Percentiles rank a stretch among this genome's conserved stretches.
Conservation (phyloP, 1,140 invertebrate genomes). For the Capitella teleta region DNA sequence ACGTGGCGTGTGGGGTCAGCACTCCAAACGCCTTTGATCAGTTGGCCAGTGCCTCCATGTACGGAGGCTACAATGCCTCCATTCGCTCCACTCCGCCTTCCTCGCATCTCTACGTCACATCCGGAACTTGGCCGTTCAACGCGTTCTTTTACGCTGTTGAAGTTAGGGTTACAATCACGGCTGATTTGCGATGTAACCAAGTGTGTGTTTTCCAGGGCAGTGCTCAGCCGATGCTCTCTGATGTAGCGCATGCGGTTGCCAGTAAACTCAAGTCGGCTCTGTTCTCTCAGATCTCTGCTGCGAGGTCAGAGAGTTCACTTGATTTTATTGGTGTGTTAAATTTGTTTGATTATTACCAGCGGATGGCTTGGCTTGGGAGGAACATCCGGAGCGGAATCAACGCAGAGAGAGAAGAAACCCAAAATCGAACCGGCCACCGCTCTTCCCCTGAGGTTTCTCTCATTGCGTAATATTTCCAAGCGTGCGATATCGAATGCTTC, state of each 20-base stretch:
- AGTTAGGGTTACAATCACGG: slow-evolving; percentile 18
- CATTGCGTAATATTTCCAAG: background rate
- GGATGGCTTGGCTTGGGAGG: slow-evolving; percentile 42
- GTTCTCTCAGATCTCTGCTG: slow-evolving; percentile 46
- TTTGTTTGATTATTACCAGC: slow-evolving; percentile 24
- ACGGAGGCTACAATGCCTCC: slow-evolving; percentile 59
- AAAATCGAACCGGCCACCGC: slow-evolving; percentile 46
- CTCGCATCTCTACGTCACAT: slow-evolving; percentile 62
- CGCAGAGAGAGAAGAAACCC: slow-evolving; percentile 31
- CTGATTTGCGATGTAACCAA: background rate
- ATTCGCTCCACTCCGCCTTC: slow-evolving; percentile 64
- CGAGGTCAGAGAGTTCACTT: slow-evolving; percentile 50
- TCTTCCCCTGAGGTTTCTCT: slow-evolving; percentile 30
- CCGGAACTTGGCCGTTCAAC: slow-evolving; percentile 71
- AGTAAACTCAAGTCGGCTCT: slow-evolving; percentile 70
- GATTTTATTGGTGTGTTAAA: slow-evolving; percentile 7
- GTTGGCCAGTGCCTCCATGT: slow-evolving; percentile 65
- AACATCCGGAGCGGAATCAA: slow-evolving; percentile 23
- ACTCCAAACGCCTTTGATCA: slow-evolving; percentile 74
- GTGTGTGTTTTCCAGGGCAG: slow-evolving; percentile 48
- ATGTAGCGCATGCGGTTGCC: slow-evolving; percentile 79
- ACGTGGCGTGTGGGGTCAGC: slow-evolving; percentile 57
- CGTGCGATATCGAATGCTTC: slow-evolving; percentile 14
- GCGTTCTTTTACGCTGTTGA: slow-evolving; percentile 82
- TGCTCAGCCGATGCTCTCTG: slow-evolving; percentile 58